These are phyloP conservation scores for Trichomycterus rosablanca DNA, from an alignment of 2,113 vertebrate species.

Conservation along the genomic window DNA sequence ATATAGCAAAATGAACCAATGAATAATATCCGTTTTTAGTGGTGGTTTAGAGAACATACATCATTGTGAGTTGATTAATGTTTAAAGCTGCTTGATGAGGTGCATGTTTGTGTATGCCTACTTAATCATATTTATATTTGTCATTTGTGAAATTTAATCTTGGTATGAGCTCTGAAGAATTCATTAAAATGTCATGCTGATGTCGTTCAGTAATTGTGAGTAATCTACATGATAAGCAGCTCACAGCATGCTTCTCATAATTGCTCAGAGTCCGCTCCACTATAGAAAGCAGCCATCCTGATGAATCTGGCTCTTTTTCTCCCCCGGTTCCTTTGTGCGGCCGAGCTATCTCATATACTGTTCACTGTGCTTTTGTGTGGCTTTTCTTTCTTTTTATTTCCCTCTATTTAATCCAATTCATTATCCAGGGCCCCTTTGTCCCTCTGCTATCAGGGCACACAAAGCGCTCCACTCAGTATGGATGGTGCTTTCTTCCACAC, in stretches of 20 bases:
- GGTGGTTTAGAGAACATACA: no score
- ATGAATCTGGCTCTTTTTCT: constrained; percentile 34
- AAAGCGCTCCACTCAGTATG: constrained; percentile 65
- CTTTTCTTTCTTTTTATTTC: constrained; percentile 57
- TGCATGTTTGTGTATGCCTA: no score
- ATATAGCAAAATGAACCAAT: no score
- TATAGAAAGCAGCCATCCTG: constrained; percentile 26
- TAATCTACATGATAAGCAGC: constrained; percentile 25
- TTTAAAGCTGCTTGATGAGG: no score
- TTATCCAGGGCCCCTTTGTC: constrained; percentile 55
- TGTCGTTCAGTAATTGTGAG: constrained; percentile 22
- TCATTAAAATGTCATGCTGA: constrained; percentile 40
- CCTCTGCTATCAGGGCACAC: constrained; percentile 63
- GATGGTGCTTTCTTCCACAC: constrained; percentile 64
- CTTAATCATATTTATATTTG: no score
- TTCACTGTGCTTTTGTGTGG: constrained; percentile 33
- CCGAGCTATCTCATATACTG: constrained; percentile 39
- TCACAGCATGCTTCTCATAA: constrained; percentile 16
- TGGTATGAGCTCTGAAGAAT: constrained; percentile 52
- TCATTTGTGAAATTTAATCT: no score
- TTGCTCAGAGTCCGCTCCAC: constrained; percentile 19
- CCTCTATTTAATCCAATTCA: constrained; percentile 70
- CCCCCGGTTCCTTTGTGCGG: constrained; percentile 20
- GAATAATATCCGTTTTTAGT: no score
- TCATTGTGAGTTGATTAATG: no score